These are phyloP conservation scores for Cepphus grylle DNA, from an alignment of 2,113 vertebrate species.

Conservation along the genomic window DNA sequence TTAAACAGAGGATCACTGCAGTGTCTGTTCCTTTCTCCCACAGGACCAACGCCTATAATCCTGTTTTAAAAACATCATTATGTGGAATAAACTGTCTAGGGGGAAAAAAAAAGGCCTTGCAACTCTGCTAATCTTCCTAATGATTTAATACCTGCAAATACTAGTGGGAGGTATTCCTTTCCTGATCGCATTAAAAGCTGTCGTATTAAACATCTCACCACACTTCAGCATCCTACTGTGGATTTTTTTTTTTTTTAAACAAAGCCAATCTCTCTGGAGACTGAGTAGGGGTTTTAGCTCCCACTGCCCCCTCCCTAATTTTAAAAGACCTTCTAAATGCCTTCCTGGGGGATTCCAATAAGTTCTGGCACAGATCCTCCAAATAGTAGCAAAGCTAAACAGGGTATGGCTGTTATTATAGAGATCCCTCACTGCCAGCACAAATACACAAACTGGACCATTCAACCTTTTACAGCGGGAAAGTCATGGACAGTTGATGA, in stretches of 20 bases:
- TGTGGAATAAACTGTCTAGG: neutral
- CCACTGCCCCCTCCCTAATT: neutral
- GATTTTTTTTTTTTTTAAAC: neutral
- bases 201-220: neutral
- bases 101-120: neutral
- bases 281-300: neutral
- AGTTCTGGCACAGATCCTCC: constrained; percentile 6
- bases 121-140: constrained; percentile 34
- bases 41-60: neutral
- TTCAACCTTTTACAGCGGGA: constrained; percentile 13
- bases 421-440: constrained; percentile 35
- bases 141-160: constrained; percentile 38
- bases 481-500: neutral
- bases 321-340: neutral
- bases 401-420: constrained; percentile 26
- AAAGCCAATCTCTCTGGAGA: neutral
- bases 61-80: neutral
- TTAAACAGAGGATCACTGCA: neutral
- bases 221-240: constrained; percentile 3
- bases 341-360: constrained; percentile 28
- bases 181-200: neutral
- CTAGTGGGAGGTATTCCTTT: constrained; percentile 6
- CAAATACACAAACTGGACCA: constrained; percentile 40
- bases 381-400: constrained; percentile 55
- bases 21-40: neutral